Evolutionary conservation across 2,113 vertebrate species (phyloP).

Genomic region (Protobothrops mucrosquamatus): DNA sequence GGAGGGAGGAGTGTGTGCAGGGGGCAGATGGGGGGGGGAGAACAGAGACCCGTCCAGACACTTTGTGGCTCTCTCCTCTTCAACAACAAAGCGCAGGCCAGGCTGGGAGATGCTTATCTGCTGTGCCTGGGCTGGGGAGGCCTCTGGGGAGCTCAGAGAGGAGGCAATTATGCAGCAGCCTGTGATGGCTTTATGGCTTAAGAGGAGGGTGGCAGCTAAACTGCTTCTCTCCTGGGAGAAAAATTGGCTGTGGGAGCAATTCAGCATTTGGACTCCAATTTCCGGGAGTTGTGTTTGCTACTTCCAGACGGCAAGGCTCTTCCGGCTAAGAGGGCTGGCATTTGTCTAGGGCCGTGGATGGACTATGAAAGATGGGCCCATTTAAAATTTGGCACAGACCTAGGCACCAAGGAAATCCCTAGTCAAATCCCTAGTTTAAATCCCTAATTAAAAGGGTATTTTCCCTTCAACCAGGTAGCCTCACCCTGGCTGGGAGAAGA

Average conservation of each 20-base stretch:
- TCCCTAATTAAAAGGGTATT: not conserved
- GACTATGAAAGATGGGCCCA: not conserved
- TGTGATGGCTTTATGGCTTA: slow-evolving; percentile 32
- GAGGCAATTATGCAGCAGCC: slow-evolving; percentile 28
- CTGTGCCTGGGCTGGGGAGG: slow-evolving; percentile 10
- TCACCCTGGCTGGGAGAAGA: not conserved
- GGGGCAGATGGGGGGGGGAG: not conserved
- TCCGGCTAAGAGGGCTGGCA: not conserved
- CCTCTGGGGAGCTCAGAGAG: slow-evolving; percentile 10
- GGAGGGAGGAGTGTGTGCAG: not conserved
- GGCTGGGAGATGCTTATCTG: slow-evolving; percentile 36
- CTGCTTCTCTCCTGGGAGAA: not conserved
- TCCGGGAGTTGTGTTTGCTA: not conserved
- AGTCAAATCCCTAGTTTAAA: not conserved
- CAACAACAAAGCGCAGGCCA: slow-evolving; percentile 28
- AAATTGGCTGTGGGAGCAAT: not conserved
- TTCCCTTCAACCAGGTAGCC: not conserved
- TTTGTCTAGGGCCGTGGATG: not conserved
- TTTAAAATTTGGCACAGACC: not conserved
- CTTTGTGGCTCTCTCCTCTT: slow-evolving; percentile 6
- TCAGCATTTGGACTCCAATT: not conserved
- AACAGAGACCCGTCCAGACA: slow-evolving; percentile 10
- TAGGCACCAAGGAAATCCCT: not conserved
- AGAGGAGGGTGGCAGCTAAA: not conserved
- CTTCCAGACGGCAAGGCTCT: not conserved